phyloP scores from a whole-genome alignment of 2,113 vertebrate genomes.

The Pteronura brasiliensis region DNA sequence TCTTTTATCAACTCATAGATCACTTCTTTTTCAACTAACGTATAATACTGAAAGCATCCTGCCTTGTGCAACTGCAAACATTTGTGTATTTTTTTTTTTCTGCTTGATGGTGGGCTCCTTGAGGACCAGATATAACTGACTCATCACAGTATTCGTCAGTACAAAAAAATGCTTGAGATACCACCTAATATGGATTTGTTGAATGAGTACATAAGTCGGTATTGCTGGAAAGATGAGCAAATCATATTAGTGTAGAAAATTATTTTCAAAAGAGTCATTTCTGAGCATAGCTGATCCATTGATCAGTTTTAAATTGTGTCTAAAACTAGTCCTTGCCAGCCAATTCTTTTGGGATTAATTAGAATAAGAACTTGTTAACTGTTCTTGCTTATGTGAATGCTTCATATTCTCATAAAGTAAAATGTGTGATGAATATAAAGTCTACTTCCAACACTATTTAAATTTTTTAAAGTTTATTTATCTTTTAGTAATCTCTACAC shows the following conservation, averaged over 20 bases:
- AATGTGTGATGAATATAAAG: constrained; percentile 28
- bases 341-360: constrained; percentile 18
- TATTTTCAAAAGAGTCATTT: constrained; percentile 20
- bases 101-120: background rate
- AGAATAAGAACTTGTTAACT: constrained; percentile 36
- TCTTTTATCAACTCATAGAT: background rate
- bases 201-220: constrained; percentile 1
- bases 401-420: background rate
- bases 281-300: background rate
- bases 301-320: constrained; percentile 13
- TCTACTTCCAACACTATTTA: background rate
- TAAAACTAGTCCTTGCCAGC: background rate
- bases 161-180: background rate
- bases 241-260: background rate
- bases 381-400: background rate
- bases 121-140: background rate
- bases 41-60: background rate
- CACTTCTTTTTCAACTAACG: background rate
- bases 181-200: background rate
- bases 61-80: background rate
- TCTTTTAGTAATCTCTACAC: background rate
- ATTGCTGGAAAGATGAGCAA: background rate
- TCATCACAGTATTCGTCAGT: background rate
- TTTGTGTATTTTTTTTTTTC: background rate
- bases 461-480: background rate